These are phyloP conservation scores for Meles meles DNA, from an alignment of 2,113 vertebrate species.

Conservation along the genomic window DNA sequence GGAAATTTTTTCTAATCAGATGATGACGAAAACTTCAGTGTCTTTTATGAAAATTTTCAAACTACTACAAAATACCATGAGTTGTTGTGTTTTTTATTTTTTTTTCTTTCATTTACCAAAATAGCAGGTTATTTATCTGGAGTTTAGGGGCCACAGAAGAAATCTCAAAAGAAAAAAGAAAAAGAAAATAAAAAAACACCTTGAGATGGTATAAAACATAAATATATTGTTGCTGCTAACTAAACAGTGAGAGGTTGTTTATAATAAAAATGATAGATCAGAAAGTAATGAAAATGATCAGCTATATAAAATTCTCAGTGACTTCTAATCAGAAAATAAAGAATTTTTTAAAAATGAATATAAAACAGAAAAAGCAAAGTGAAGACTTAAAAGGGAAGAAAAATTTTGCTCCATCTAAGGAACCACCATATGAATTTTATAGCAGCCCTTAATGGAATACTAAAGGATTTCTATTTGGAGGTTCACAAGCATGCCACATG, in stretches of 20 bases:
- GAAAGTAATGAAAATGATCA: background rate
- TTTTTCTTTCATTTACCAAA: background rate
- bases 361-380: background rate
- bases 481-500: background rate
- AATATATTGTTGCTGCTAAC: background rate
- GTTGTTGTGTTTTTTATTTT: background rate
- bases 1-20: background rate
- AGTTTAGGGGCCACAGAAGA: background rate
- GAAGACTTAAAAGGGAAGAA: background rate
- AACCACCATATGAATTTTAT: slow-evolving; percentile 17
- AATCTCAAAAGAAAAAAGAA: background rate
- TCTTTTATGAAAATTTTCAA: background rate
- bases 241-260: background rate
- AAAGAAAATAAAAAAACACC: background rate
- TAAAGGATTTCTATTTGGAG: slow-evolving; percentile 16
- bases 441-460: background rate
- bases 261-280: background rate
- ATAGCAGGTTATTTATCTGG: background rate
- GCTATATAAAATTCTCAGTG: background rate
- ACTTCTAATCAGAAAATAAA: background rate
- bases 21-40: background rate
- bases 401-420: background rate
- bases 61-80: background rate
- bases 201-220: background rate
- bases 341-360: background rate